Evolutionary conservation across 2,797 vertebrate genomes (phyloP), one percentile per base, ranked within the genome.

Genomic region (Gymnothorax javanicus): DNA sequence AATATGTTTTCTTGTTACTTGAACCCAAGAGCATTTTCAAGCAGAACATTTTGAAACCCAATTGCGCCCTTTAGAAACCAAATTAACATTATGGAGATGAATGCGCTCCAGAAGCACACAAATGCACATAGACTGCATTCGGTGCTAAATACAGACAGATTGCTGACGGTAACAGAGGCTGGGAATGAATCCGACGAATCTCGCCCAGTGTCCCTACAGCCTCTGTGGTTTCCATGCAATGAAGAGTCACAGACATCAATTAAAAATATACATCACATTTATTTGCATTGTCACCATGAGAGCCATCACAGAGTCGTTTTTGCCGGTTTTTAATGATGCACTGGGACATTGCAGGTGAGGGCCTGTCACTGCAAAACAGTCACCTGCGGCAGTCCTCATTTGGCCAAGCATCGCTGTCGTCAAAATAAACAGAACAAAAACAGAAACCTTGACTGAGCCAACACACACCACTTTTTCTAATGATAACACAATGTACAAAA

Each of bases 251-350:
- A 83, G 88, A 85, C 92, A 86, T 23, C 17, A n/a, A 90, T 95
- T 89, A 95, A 96, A 96, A 96, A 96, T 94, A 96, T 94, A 96
- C 95, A 94, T 95, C 94, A 96, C 96, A 95, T 96, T 96, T 96
- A 96, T 67, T 96, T 92, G 92, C 93, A 93, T 92, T 93, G 92
- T 95, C 93, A 94, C 89, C 90, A 89, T 90, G 92, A 93, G 93
- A 93, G 93, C 92, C 91, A 88, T 90, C 94, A 95, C 93, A 95
- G 92, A 93, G 92, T 92, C 87, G 59, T 85, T 79, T 85, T 86
- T 69, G 88, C 94, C 93, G 93, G 94, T 91, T 88, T 94, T 93
- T 94, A 93, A 90, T 86, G 82, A 92, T 91, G 93, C 91, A 89
- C 93, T 91, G 90, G 92, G 91, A 93, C 90, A 90, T 92, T 89